Conservation (phyloP, 2,888 invertebrate species). For the Hipparchia sbordonii region DNA sequence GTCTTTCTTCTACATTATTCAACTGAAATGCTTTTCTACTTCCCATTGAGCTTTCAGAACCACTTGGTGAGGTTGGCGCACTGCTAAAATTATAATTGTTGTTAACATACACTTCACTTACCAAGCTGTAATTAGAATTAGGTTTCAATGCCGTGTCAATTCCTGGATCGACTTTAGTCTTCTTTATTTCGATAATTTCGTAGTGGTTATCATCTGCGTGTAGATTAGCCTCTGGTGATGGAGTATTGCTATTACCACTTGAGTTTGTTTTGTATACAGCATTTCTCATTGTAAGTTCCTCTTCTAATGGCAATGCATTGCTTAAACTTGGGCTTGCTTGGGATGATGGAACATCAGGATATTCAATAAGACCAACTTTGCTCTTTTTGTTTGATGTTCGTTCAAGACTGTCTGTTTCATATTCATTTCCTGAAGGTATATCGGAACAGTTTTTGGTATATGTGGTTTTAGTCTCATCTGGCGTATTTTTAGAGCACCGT, state of each 20-base stretch:
- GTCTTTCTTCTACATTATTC: slow-evolving; percentile 82
- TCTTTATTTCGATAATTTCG: slow-evolving; percentile 65
- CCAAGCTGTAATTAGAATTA: slow-evolving; percentile 85
- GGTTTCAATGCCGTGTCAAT: slow-evolving; percentile 40
- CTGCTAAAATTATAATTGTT: slow-evolving; percentile 87
- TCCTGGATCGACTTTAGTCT: slow-evolving; percentile 44
- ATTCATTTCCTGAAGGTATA: slow-evolving; percentile 82
- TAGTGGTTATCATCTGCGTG: slow-evolving; percentile 67
- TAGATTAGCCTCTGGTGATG: slow-evolving; percentile 68
- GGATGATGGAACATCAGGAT: slow-evolving; percentile 85
- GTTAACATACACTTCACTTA: slow-evolving; percentile 91
- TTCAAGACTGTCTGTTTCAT: slow-evolving; percentile 89
- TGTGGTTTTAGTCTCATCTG: slow-evolving; percentile 46
- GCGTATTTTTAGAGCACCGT: slow-evolving; percentile 58
- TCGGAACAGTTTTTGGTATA: slow-evolving; percentile 63
- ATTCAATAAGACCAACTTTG: slow-evolving; percentile 83
- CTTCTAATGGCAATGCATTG: slow-evolving; percentile 89
- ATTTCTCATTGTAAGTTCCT: slow-evolving; percentile 91
- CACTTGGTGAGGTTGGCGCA: slow-evolving; percentile 81
- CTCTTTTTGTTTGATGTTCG: slow-evolving; percentile 80
- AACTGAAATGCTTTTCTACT: slow-evolving; percentile 82
- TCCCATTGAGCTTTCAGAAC: slow-evolving; percentile 83
- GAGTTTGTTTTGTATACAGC: slow-evolving; percentile 86
- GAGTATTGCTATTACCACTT: slow-evolving; percentile 80
- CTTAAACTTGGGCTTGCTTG: slow-evolving; percentile 90